Conservation (phyloP, 2,888 invertebrate species). For the Thymelicus acteon region DNA sequence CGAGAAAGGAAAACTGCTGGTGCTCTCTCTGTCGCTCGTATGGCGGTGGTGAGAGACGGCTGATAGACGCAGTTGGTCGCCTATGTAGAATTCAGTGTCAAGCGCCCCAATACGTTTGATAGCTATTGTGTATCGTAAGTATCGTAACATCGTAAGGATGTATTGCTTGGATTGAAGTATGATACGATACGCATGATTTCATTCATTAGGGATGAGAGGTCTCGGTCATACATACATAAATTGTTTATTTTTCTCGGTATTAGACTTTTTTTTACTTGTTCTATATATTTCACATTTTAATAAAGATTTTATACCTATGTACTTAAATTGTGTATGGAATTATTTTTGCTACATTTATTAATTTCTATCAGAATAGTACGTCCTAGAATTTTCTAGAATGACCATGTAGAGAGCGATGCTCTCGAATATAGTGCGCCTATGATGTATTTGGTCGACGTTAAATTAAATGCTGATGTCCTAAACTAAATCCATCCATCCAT, state of each 20-base stretch:
- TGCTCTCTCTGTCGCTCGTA: constrained; percentile 62
- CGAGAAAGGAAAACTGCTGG: constrained; percentile 77
- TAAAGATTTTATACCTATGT: too few relatives aligned
- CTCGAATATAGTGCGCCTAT: constrained; percentile 53
- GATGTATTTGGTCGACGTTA: constrained; percentile 50
- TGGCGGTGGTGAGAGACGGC: constrained; percentile 60
- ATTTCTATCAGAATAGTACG: constrained; percentile 42
- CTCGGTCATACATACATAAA: background rate
- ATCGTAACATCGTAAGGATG: constrained; percentile 1
- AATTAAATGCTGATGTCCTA: too few relatives aligned
- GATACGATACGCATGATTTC: constrained; percentile 4
- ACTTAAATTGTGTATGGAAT: too few relatives aligned
- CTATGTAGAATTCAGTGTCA: constrained; percentile 81
- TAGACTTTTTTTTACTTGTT: too few relatives aligned
- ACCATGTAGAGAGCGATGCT: constrained; percentile 57
- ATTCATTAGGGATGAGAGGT: constrained; percentile 10
- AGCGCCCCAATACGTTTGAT: constrained; percentile 49
- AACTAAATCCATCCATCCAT: too few relatives aligned
- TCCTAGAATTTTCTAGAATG: constrained; percentile 66
- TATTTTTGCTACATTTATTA: too few relatives aligned
- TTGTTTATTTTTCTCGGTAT: too few relatives aligned
- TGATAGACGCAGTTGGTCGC: constrained; percentile 71
- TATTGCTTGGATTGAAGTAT: constrained; percentile 9
- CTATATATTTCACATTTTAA: too few relatives aligned
- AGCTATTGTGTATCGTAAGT: constrained; percentile 24